Evolutionary conservation across 2,888 invertebrate species (phyloP).

Genomic region (Agonopterix alstromeriana): DNA sequence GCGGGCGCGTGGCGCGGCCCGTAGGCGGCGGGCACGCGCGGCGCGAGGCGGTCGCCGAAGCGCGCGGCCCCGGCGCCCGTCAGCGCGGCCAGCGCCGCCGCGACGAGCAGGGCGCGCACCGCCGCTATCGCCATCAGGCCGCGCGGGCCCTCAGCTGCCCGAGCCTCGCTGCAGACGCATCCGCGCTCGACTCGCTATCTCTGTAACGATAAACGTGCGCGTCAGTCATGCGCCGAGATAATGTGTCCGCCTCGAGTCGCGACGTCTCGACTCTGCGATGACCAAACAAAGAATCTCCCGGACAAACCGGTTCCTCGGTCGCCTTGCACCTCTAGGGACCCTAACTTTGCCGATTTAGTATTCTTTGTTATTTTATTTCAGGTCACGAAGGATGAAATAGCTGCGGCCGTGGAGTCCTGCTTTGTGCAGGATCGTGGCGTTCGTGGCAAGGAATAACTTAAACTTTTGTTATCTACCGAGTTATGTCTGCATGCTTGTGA

Average conservation of each 20-base stretch:
- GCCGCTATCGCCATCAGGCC: constrained; percentile 55
- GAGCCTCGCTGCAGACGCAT: constrained; percentile 47
- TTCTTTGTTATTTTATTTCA: constrained; percentile 56
- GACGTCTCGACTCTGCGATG: constrained; percentile 43
- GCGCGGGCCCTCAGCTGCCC: constrained; percentile 58
- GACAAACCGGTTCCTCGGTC: constrained; percentile 58
- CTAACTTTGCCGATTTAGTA: constrained; percentile 59
- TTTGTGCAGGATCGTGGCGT: constrained; percentile 18
- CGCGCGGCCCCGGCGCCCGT: constrained; percentile 43
- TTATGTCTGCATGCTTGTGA: constrained; percentile 1
- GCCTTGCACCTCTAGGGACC: constrained; percentile 54
- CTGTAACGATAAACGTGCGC: constrained; percentile 43
- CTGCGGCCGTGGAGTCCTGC: constrained; percentile 27
- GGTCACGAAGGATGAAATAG: constrained; percentile 40
- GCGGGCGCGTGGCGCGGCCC: constrained; percentile 50
- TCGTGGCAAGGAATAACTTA: constrained; percentile 25
- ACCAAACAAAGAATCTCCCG: constrained; percentile 56
- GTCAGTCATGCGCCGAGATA: constrained; percentile 27
- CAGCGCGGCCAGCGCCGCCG: constrained; percentile 47
- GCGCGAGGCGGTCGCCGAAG: constrained; percentile 61
- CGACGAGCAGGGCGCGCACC: constrained; percentile 49
- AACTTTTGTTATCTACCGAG: constrained; percentile 1
- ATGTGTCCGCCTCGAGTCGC: constrained; percentile 26
- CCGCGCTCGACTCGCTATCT: constrained; percentile 35
- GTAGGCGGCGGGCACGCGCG: constrained; percentile 58